Percentiles rank a stretch among this genome's conserved stretches.
phyloP scores from a whole-genome alignment of 2,113 vertebrate species.

The Crotalus helleri region DNA sequence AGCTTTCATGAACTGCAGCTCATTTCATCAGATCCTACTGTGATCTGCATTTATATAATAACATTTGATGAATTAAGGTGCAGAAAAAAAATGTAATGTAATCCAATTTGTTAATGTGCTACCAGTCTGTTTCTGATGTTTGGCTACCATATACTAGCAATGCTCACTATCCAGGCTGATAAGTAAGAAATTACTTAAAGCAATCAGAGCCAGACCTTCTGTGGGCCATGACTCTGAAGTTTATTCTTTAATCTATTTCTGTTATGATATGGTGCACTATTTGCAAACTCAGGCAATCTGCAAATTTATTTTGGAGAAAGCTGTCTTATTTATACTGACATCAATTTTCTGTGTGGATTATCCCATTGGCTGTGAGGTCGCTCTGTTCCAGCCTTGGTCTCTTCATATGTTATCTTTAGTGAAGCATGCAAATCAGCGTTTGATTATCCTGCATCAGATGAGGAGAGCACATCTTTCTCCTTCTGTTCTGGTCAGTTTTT shows the following conservation, averaged over 20 bases:
- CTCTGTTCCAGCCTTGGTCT: not conserved
- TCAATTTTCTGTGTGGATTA: not conserved
- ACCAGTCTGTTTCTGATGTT: not conserved
- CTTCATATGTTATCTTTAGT: no score
- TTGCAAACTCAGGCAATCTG: not conserved
- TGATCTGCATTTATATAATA: not conserved
- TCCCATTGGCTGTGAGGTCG: not conserved
- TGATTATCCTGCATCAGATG: no score
- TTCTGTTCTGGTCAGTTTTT: no score
- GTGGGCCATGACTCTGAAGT: not conserved
- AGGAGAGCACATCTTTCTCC: no score
- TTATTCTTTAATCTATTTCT: not conserved
- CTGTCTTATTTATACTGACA: not conserved
- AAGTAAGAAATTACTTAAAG: not conserved
- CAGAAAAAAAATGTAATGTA: not conserved
- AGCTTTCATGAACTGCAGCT: not conserved
- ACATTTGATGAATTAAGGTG: not conserved
- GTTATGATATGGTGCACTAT: not conserved
- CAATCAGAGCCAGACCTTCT: not conserved
- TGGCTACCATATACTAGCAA: not conserved
- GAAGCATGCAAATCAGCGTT: no score
- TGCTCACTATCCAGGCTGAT: not conserved
- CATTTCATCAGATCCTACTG: not conserved
- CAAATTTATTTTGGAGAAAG: not conserved
- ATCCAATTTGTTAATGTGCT: not conserved